These are phyloP conservation scores for Anthopleura sola DNA, from an alignment of 64 coral and sea anemone species.

Conservation along the genomic window DNA sequence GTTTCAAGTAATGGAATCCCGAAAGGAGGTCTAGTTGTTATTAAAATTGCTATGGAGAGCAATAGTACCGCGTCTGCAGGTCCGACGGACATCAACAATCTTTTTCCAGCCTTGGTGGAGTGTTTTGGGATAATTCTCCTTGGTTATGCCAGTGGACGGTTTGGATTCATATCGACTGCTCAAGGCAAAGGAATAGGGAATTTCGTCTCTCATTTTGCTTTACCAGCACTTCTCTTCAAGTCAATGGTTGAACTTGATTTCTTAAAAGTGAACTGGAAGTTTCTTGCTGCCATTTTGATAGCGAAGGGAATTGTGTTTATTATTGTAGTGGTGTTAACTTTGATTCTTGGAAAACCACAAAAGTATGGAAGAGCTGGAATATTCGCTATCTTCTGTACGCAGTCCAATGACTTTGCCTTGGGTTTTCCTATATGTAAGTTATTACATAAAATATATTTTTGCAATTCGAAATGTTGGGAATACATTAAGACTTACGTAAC, in stretches of 20 bases:
- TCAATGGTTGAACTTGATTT: constrained; percentile 75
- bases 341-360: constrained; percentile 47
- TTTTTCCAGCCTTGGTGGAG: constrained; percentile 76
- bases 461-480: background rate
- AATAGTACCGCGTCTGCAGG: background rate
- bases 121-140: constrained; percentile 75
- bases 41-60: background rate
- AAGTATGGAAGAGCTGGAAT: constrained; percentile 89
- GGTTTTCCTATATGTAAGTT: constrained; percentile 82
- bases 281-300: constrained; percentile 64
- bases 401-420: constrained; percentile 90
- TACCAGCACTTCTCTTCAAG: constrained; percentile 75
- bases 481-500: no score
- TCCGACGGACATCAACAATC: constrained; percentile 31
- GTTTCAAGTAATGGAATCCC: background rate
- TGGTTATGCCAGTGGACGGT: constrained; percentile 76
- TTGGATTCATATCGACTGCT: constrained; percentile 73
- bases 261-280: constrained; percentile 73
- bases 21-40: background rate
- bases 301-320: constrained; percentile 74
- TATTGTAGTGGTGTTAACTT: constrained; percentile 53
- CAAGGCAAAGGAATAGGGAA: constrained; percentile 69
- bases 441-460: background rate
- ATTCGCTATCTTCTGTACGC: constrained; percentile 75
- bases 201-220: constrained; percentile 58